Conservation (phyloP, 2,797 vertebrate genomes). For the Anomalospiza imberbis region DNA sequence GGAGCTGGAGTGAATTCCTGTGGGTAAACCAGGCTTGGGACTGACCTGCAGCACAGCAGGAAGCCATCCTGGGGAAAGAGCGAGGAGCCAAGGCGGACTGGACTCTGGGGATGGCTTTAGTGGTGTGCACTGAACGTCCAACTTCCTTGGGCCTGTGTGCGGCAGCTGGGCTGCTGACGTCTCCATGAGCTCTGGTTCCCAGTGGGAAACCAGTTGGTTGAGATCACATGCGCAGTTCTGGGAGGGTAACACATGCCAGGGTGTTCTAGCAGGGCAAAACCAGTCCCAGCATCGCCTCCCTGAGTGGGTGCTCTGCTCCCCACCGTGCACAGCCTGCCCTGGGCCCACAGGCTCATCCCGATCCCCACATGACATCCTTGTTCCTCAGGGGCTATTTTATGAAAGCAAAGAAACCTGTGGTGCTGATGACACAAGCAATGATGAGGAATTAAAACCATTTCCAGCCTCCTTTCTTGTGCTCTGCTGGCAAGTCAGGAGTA, state of each 20-base stretch:
- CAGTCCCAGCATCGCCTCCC: accelerated
- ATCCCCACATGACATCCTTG: accelerated
- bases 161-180: neutral
- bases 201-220: neutral
- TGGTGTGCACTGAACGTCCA: neutral
- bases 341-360: neutral
- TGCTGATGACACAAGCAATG: neutral
- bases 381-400: neutral
- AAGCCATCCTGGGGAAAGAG: neutral
- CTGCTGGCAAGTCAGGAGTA: neutral
- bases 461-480: neutral
- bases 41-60: neutral
- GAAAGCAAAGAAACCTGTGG: neutral
- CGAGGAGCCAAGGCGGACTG: accelerated
- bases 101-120: accelerated
- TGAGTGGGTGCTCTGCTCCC: neutral
- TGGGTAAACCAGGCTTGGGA: neutral
- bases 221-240: neutral
- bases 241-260: neutral
- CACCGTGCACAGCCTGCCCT: accelerated
- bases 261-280: neutral
- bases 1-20: neutral
- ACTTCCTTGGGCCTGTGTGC: neutral
- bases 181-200: neutral
- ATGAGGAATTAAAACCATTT: neutral